Evolutionary conservation across 1,140 invertebrate genomes (phyloP).

Genomic region (Hesperophylax magnus): DNA sequence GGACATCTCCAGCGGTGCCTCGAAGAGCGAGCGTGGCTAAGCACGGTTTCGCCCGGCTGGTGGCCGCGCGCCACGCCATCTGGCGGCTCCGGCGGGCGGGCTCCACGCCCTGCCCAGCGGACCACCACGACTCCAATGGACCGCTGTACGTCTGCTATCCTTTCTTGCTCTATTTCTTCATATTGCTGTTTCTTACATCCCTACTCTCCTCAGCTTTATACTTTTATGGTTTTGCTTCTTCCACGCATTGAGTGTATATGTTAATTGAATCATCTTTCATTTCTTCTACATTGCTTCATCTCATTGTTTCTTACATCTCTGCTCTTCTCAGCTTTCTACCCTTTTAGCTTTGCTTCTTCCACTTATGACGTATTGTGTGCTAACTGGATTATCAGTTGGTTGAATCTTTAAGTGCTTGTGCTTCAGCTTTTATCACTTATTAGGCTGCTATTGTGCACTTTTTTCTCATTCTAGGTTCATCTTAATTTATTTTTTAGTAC

Average conservation of each 20-base stretch:
- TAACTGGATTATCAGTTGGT: too few relatives aligned
- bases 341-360: too few relatives aligned
- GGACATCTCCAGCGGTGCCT: not conserved
- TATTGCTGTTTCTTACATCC: conserved; percentile 59
- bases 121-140: conserved; percentile 70
- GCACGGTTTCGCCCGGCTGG: conserved; percentile 75
- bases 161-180: conserved; percentile 52
- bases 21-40: conserved; percentile 69
- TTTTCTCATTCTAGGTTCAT: too few relatives aligned
- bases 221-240: conserved; percentile 21
- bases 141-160: conserved; percentile 68
- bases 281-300: not conserved
- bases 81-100: conserved; percentile 75
- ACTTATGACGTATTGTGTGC: too few relatives aligned
- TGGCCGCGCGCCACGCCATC: conserved; percentile 77
- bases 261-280: not conserved
- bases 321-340: not conserved
- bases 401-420: too few relatives aligned
- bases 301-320: not conserved
- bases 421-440: too few relatives aligned
- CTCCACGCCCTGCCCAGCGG: conserved; percentile 69
- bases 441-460: too few relatives aligned
- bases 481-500: too few relatives aligned
- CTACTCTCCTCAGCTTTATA: conserved; percentile 33
- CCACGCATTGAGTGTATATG: not conserved